Percentiles rank a stretch among this genome's conserved stretches.
These are phyloP conservation scores for Acropternis orthonyx DNA, from an alignment of 2,797 vertebrate genomes.

Conservation along the genomic window DNA sequence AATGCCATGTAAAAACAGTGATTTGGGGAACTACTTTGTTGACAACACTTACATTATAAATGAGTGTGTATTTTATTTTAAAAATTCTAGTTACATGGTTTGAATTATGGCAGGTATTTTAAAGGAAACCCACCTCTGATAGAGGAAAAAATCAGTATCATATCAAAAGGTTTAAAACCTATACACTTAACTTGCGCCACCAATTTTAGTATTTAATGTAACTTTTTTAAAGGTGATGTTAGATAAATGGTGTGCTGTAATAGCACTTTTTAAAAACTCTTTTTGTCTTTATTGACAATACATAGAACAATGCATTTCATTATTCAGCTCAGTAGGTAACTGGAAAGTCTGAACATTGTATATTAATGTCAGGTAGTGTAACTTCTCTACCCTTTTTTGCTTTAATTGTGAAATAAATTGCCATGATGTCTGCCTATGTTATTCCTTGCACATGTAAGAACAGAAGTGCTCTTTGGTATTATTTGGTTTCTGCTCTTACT, in stretches of 20 bases:
- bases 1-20: neutral
- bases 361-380: neutral
- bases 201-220: neutral
- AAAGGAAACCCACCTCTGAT: neutral
- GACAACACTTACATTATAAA: neutral
- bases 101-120: neutral
- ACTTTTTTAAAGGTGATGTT: neutral
- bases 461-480: neutral
- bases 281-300: neutral
- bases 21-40: neutral
- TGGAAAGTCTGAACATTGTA: neutral
- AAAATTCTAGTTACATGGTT: neutral
- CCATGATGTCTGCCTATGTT: neutral
- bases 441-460: neutral
- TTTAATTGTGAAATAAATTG: neutral
- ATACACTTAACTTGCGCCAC: neutral
- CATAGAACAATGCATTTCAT: neutral
- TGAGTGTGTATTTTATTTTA: neutral
- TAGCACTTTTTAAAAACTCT: neutral
- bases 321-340: neutral
- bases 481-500: neutral
- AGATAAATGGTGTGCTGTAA: neutral
- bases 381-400: neutral
- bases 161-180: neutral
- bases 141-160: neutral